Percentiles rank a stretch among this genome's conserved stretches.
Conservation (phyloP, 2,797 vertebrate species). For the Balearica regulorum region DNA sequence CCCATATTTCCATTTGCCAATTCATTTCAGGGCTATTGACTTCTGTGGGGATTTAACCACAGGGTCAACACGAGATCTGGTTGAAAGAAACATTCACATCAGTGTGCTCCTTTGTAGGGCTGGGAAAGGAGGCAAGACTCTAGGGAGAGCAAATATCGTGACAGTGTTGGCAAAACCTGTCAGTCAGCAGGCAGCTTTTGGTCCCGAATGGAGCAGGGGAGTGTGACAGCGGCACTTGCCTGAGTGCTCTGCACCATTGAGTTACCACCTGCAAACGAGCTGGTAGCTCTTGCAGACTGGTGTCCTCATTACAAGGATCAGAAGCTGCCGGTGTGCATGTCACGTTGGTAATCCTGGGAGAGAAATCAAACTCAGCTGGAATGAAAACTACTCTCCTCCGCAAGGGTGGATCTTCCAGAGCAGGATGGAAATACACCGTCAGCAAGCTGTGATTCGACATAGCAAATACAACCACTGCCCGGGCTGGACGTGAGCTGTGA, state of each 20-base stretch:
- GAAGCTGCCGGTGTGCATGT: not conserved
- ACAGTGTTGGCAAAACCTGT: not conserved
- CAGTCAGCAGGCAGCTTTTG: not conserved
- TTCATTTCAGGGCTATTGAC: not conserved
- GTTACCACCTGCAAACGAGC: not conserved
- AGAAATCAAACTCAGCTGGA: conserved; percentile 1
- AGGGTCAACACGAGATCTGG: not conserved
- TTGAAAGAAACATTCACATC: not conserved
- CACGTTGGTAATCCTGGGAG: not conserved
- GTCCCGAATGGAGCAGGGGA: not conserved
- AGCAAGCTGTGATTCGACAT: not conserved
- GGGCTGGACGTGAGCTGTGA: not conserved
- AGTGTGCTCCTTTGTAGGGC: not conserved
- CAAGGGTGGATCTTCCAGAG: not conserved
- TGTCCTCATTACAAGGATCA: not conserved
- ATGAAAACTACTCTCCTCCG: not conserved
- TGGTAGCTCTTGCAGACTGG: not conserved
- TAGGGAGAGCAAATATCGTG: not conserved
- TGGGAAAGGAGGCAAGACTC: not conserved
- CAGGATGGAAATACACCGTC: not conserved
- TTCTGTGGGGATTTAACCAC: not conserved
- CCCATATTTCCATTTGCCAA: not conserved
- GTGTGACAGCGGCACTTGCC: not conserved
- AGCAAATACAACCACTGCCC: not conserved
- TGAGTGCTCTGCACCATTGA: not conserved